A percentile compares a stretch with the other conserved stretches of the same genome.
Conservation (phyloP, 2,888 invertebrate species). For the Quadriops clusia region DNA sequence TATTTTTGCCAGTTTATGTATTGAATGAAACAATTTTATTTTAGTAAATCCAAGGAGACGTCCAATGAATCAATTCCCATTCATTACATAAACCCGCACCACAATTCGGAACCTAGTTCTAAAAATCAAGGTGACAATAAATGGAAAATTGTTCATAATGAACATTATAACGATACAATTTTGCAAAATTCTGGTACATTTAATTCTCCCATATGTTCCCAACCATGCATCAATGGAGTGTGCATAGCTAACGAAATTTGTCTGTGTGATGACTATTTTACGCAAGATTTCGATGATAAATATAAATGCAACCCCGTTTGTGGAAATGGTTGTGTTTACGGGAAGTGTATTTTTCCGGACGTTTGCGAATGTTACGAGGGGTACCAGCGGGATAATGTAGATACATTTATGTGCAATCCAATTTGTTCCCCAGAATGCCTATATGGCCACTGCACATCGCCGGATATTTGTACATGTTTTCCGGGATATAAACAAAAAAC, state of each 20-base stretch:
- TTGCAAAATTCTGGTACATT: too few species aligned
- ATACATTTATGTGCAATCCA: constrained; percentile 21
- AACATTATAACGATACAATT: too few species aligned
- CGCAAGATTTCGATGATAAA: constrained; percentile 5
- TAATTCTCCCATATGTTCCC: constrained; percentile 14
- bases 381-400: constrained; percentile 8
- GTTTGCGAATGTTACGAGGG: constrained; percentile 14
- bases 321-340: constrained; percentile 12
- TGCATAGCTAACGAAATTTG: constrained; percentile 15
- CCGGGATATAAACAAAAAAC: constrained; percentile 9
- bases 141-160: too few species aligned
- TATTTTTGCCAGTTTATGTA: too few species aligned
- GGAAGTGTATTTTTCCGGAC: constrained; percentile 13
- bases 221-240: constrained; percentile 13
- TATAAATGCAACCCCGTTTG: constrained; percentile 13
- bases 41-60: too few species aligned
- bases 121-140: too few species aligned
- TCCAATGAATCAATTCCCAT: too few species aligned
- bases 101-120: too few species aligned
- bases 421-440: constrained; percentile 18
- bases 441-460: constrained; percentile 20
- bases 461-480: constrained; percentile 16
- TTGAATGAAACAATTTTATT: too few species aligned
- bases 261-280: constrained; percentile 12
- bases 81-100: too few species aligned